Evolutionary conservation across 2,797 vertebrate species (phyloP).

Genomic region (Petrocephalus schoutedeni): DNA sequence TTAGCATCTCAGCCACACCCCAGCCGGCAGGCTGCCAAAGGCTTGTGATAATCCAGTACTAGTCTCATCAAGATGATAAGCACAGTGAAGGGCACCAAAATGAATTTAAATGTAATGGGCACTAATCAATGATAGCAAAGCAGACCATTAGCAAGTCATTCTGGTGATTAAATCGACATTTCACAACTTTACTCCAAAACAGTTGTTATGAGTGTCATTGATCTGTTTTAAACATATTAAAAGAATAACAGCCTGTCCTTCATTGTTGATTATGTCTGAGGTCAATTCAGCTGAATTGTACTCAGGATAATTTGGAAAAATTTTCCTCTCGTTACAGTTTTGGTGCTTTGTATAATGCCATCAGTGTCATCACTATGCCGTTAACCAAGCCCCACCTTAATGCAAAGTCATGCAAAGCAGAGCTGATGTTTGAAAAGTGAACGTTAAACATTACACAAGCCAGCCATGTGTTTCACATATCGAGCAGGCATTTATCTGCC

Average conservation of each 20-base stretch:
- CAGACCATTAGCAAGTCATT: not conserved
- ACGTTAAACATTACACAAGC: not conserved
- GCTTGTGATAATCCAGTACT: not conserved
- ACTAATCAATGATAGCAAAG: not conserved
- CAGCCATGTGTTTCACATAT: constrained; percentile 18
- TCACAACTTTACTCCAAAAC: not conserved
- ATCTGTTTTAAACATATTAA: not conserved
- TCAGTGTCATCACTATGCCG: not conserved
- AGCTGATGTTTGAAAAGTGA: constrained; percentile 20
- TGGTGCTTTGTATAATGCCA: not conserved
- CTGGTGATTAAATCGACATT: constrained; percentile 7
- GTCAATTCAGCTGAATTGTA: not conserved
- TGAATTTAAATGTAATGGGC: constrained; percentile 6
- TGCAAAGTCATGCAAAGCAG: not conserved
- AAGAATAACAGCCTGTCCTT: not conserved
- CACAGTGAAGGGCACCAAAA: not conserved
- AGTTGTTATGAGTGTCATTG: not conserved
- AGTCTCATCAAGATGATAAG: not conserved
- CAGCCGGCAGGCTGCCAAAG: not conserved
- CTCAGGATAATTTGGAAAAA: not conserved
- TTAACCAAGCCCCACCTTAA: not conserved
- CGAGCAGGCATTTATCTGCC: not conserved
- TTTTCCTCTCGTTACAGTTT: not conserved
- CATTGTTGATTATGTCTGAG: not conserved
- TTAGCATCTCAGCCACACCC: not conserved